Evolutionary conservation across 2,888 invertebrate genomes (phyloP), one percentile per base, ranked within the genome.

Genomic region (Eristalis tenax): DNA sequence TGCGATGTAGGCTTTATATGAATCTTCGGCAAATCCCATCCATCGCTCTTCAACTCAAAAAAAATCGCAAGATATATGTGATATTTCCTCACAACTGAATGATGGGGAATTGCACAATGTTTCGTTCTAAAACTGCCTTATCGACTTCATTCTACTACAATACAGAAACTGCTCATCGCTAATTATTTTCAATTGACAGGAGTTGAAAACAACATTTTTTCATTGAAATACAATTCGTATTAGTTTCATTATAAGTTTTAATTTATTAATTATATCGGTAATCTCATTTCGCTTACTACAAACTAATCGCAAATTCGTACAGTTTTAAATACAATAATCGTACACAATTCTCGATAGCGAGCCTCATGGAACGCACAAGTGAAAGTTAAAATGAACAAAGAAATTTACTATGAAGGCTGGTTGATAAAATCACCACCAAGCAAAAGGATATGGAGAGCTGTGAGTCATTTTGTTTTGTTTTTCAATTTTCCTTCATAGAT

Each of bases 371-470:
- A 65, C 35, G 38, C n/a, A 80, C 8, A 77, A 64, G 26, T 50
- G 59, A 59, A 28, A 70, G 89, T 74, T 87, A 93, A 93, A 94
- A 94, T 93, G 90, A 94, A 94, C 89, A 94, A 95, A 92, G 97
- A 97, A 93, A 95, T 96, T 89, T 96, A 97, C 89, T 96, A 96
- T 92, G 97, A 97, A 94, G 99, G 99, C 89, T 99, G 98, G 98
- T 94, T 99, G 90, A 98, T 97, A 86, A 99, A 99, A 94, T 98
- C 98, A 83, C 98, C 98, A 90, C 98, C 98, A 83, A 96, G 97
- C 82, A 98, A 97, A 94, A 95, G 97, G 90, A 96, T 98, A 92
- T 98, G 97, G 96, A 95, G 97, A 95, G 98, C 98, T 93, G 98
- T 98, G 95, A 96, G 97, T 96, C 89, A 89, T 88, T 85, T 80